Evolutionary conservation across 2,797 vertebrate genomes (phyloP).

Genomic region (Semaprochilodus insignis): DNA sequence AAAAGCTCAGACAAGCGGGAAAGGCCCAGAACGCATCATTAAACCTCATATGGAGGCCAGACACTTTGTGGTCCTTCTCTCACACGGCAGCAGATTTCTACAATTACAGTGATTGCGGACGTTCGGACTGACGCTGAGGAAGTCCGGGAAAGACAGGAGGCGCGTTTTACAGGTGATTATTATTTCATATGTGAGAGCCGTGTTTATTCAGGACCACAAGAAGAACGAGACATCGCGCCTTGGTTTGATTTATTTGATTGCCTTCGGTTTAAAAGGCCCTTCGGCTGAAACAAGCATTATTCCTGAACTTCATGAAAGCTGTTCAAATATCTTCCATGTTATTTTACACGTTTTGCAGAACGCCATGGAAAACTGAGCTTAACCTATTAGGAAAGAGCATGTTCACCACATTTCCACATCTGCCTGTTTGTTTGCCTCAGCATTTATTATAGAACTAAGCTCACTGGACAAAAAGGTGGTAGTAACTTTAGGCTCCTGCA

Average conservation of each 20-base stretch:
- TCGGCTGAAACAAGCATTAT: neutral
- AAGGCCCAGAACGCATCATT: constrained; percentile 60
- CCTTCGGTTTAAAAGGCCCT: constrained; percentile 33
- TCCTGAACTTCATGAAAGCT: neutral
- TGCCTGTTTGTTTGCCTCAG: constrained; percentile 17
- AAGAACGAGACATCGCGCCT: constrained; percentile 54
- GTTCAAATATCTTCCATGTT: neutral
- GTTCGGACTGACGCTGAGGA: constrained; percentile 43
- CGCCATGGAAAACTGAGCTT: too few species aligned
- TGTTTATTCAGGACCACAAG: constrained; percentile 52
- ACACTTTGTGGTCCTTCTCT: constrained; percentile 46
- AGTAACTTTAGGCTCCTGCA: too few species aligned
- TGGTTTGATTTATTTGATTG: constrained; percentile 43
- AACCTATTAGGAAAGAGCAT: too few species aligned
- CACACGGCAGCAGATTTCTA: constrained; percentile 54
- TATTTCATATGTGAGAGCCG: constrained; percentile 43
- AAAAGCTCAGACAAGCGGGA: constrained; percentile 55
- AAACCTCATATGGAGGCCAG: constrained; percentile 66
- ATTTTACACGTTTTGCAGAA: neutral
- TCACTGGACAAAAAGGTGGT: too few species aligned
- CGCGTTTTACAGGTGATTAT: constrained; percentile 55
- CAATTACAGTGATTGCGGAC: constrained; percentile 58
- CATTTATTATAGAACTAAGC: constrained; percentile 15
- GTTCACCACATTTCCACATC: neutral
- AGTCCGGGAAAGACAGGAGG: constrained; percentile 47